These are phyloP conservation scores for Eupsittula cactorum DNA, from an alignment of 2,113 vertebrate genomes.

Conservation along the genomic window DNA sequence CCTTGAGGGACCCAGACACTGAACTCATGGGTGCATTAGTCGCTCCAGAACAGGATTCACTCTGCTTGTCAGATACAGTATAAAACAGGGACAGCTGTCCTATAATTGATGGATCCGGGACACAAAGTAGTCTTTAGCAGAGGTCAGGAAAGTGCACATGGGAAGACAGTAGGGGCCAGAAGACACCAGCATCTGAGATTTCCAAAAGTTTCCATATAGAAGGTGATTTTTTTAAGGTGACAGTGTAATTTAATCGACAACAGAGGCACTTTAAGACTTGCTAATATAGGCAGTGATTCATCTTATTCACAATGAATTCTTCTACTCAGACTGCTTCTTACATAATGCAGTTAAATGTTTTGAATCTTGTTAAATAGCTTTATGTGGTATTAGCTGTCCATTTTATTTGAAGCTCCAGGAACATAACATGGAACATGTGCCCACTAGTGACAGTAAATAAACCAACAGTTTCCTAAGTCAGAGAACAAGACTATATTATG, in stretches of 20 bases:
- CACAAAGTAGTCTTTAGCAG: neutral
- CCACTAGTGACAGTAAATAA: neutral
- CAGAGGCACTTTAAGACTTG: neutral
- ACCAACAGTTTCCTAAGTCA: neutral
- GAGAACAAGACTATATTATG: neutral
- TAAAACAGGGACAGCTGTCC: neutral
- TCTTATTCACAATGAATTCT: neutral
- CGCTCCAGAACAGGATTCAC: neutral
- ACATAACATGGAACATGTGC: neutral
- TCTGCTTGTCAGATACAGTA: neutral
- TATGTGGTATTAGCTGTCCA: neutral
- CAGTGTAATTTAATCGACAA: neutral
- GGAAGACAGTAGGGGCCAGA: neutral
- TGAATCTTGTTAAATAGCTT: neutral
- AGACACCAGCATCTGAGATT: neutral
- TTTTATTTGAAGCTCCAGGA: slow-evolving; percentile 6
- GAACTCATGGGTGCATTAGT: neutral
- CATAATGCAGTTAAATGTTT: neutral
- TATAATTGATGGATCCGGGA: neutral
- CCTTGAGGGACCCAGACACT: neutral
- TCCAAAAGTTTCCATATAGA: neutral
- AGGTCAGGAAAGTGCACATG: neutral
- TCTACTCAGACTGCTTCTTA: neutral
- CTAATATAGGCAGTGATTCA: neutral
- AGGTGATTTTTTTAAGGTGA: neutral